These are phyloP conservation scores for Mycalesis mineus DNA, from an alignment of 2,888 invertebrate genomes.

Conservation along the genomic window DNA sequence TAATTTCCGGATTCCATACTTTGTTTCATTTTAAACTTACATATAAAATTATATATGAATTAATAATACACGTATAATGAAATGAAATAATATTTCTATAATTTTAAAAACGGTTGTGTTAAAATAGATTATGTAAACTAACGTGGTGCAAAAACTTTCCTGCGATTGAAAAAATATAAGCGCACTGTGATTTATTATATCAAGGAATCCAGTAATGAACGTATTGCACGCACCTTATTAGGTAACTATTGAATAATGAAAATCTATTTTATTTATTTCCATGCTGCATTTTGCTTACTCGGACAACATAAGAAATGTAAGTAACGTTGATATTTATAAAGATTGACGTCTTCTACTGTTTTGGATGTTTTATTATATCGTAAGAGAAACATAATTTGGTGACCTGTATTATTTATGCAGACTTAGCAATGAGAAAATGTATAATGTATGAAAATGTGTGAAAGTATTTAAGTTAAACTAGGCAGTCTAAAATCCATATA, in stretches of 20 bases:
- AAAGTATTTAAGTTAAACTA: too few relatives aligned
- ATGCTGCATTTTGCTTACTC: constrained; percentile 40
- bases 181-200: constrained; percentile 21
- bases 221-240: constrained; percentile 40
- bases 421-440: too few relatives aligned
- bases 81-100: not conserved
- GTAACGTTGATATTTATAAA: constrained; percentile 22
- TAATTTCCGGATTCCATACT: constrained; percentile 11
- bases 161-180: constrained; percentile 15
- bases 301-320: constrained; percentile 31
- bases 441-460: too few relatives aligned
- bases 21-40: not conserved
- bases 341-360: not conserved
- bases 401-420: too few relatives aligned
- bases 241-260: constrained; percentile 42
- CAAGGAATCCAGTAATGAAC: constrained; percentile 30
- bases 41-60: not conserved
- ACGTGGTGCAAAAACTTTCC: constrained; percentile 17
- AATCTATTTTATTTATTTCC: constrained; percentile 49
- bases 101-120: not conserved
- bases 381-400: too few relatives aligned
- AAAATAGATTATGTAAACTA: not conserved
- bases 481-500: too few relatives aligned
- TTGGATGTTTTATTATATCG: not conserved
- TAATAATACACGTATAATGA: not conserved